Evolutionary conservation across 2,797 vertebrate species (phyloP).

Genomic region (Trichosurus vulpecula): DNA sequence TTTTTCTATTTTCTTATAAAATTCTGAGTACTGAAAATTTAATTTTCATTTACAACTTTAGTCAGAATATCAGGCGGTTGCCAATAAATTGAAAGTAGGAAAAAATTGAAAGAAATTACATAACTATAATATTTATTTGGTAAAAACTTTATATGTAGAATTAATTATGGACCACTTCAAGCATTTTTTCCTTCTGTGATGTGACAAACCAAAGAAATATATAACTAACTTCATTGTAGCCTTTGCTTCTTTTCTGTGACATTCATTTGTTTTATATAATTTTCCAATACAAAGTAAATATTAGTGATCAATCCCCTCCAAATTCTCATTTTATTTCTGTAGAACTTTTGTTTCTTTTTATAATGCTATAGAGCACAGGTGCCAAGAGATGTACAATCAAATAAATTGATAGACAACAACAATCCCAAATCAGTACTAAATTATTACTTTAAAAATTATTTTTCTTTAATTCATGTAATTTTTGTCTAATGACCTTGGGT

Average conservation of each 20-base stretch:
- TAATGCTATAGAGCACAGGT: neutral
- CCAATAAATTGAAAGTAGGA: neutral
- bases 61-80: conserved; percentile 28
- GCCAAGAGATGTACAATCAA: neutral
- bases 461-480: neutral
- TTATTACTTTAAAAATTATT: neutral
- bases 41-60: conserved; percentile 54
- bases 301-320: neutral
- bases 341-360: neutral
- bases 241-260: neutral
- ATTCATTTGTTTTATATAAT: conserved; percentile 27
- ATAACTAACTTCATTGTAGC: conserved; percentile 35
- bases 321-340: conserved; percentile 2
- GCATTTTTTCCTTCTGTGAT: conserved; percentile 5
- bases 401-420: neutral
- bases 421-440: neutral
- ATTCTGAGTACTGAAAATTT: conserved; percentile 44
- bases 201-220: conserved; percentile 21
- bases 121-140: conserved; percentile 2
- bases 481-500: neutral
- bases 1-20: conserved; percentile 33
- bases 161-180: conserved; percentile 37
- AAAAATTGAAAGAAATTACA: neutral
- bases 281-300: conserved; percentile 21
- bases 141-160: conserved; percentile 24